These are phyloP conservation scores for Antheraea yamamai DNA, from an alignment of 2,888 invertebrate species.

Conservation along the genomic window DNA sequence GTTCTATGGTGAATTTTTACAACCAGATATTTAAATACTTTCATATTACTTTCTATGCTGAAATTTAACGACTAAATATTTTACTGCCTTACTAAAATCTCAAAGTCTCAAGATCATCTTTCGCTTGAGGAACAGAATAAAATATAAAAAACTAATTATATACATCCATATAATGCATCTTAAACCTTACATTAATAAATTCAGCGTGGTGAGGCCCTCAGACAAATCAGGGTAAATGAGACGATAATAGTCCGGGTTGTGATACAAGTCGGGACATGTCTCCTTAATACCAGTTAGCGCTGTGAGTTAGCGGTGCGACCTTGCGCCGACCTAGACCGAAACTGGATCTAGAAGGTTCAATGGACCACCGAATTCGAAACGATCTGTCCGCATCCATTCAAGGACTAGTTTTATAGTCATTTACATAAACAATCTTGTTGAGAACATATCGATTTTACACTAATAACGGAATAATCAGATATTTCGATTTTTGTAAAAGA, in stretches of 20 bases:
- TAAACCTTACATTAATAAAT: background rate
- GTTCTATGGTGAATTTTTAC: too few species aligned
- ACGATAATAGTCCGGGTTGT: background rate
- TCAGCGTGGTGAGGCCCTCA: background rate
- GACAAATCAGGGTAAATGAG: background rate
- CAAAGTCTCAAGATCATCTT: background rate
- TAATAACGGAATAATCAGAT: too few species aligned
- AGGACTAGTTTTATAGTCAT: background rate
- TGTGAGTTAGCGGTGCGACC: conserved; percentile 39
- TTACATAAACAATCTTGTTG: background rate
- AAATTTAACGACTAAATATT: background rate
- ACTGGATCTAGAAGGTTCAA: conserved; percentile 45
- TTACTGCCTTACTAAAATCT: too few species aligned
- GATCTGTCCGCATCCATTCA: background rate
- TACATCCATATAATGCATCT: too few species aligned
- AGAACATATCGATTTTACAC: background rate
- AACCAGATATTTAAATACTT: background rate
- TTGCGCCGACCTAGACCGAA: conserved; percentile 57
- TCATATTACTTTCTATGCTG: background rate
- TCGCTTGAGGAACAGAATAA: background rate
- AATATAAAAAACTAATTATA: background rate
- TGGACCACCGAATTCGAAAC: conserved; percentile 30
- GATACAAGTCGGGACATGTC: conserved; percentile 37
- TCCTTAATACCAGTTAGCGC: conserved; percentile 16
- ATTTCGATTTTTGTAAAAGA: too few species aligned